Evolutionary conservation across 1,140 invertebrate species (phyloP), one percentile per base, ranked within the genome.

Genomic region (Centruroides vittatus): DNA sequence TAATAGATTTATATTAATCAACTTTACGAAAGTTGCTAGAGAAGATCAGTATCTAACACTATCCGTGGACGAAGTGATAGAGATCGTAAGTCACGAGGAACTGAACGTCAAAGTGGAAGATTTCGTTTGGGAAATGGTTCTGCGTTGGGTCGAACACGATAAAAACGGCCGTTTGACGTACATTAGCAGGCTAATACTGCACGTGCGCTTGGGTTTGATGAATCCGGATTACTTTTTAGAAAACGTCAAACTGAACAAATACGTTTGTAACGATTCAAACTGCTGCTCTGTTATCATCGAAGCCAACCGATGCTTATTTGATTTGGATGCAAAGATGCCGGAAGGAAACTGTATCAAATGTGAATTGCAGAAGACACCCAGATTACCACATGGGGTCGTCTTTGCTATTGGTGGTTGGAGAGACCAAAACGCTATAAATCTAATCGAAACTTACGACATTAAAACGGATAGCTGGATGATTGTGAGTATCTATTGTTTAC

Each of bases 21-120:
- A 88, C 67, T 89, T 90, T 52, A 47, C 49, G 3, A 57, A 66
- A 5, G 71, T 79, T 8, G 80, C 82, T 3, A 74, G 79, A 47
- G 75, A 80, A 60, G 75, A 80, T 34, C 86, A 90, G 65, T 80
- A 90, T n/a, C 70, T 89, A 5, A 74, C 81, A 48, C 69, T 89
- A 36, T 74, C 80, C 0, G 72, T 87, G 4, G 79, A 85, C 1
- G 84, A 89, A 67, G 71, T 90, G 0, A 78, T 78, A 50, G 76
- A 75, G 11, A 79, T 92, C 47, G 82, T 91, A 55, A 79, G 81
- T 6, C 80, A 85, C n/a, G 86, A 82, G 49, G 49, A 51, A n/a
- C 49, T 51, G 12, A 51, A 1, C 49, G 49, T 51, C 34, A 51
- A 51, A 51, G 49, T n/a, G 34, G 49, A 51, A 51, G 12, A 34